Evolutionary conservation across 2,888 invertebrate genomes (phyloP).

Genomic region (Scelioninae gen. 2): DNA sequence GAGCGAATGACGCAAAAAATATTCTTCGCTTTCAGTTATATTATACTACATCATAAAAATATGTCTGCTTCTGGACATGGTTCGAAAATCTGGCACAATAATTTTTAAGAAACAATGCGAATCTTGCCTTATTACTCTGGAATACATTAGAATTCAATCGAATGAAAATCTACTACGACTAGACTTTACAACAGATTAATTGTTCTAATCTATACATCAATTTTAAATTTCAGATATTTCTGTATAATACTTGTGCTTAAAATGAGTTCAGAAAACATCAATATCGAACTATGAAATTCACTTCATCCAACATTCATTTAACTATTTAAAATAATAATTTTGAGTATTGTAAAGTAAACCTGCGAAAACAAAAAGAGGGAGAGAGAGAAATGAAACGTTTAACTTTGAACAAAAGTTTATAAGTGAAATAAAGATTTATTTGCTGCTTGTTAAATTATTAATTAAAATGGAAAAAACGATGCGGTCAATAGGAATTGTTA

Average conservation of each 20-base stretch:
- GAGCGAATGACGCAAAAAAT: constrained; percentile 11
- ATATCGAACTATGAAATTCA: constrained; percentile 63
- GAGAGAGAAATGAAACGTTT: constrained; percentile 1
- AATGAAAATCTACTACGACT: constrained; percentile 42
- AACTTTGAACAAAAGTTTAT: neutral
- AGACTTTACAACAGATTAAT: constrained; percentile 41
- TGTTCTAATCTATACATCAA: constrained; percentile 49
- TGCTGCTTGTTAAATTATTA: neutral
- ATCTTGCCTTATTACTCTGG: constrained; percentile 3
- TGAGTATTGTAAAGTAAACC: too few species aligned
- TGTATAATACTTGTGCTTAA: constrained; percentile 27
- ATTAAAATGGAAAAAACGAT: constrained; percentile 42
- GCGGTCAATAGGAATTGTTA: constrained; percentile 68
- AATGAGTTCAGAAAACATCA: constrained; percentile 55
- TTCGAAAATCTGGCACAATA: constrained; percentile 5
- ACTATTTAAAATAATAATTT: constrained; percentile 7
- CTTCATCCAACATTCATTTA: constrained; percentile 42
- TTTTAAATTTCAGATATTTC: constrained; percentile 33
- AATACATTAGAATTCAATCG: constrained; percentile 38
- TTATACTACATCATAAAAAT: constrained; percentile 34
- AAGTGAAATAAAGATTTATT: neutral
- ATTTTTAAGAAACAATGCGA: neutral
- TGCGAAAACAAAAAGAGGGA: constrained; percentile 1
- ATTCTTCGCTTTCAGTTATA: constrained; percentile 5
- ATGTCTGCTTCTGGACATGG: neutral